Evolutionary conservation across 1,140 invertebrate genomes (phyloP).

Genomic region (Hylyphantes graminicola): DNA sequence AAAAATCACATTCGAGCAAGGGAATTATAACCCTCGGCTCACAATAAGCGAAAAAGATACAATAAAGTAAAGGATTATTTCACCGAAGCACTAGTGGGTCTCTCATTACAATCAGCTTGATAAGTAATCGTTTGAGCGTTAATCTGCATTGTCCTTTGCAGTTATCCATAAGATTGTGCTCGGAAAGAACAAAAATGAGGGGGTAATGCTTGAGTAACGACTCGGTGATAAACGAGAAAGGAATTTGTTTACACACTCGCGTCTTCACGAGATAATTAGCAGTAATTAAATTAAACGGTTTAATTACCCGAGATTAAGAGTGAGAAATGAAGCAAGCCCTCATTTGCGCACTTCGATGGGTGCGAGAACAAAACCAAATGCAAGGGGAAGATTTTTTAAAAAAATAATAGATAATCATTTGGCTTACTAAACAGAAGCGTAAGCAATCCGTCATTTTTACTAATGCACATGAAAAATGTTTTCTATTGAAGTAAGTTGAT

Average conservation of each 20-base stretch:
- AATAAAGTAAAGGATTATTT: constrained; percentile 34
- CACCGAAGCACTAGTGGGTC: not conserved
- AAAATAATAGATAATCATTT: no score
- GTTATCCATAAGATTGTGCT: not conserved
- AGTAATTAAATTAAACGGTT: constrained; percentile 56
- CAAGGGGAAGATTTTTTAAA: no score
- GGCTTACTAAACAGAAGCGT: no score
- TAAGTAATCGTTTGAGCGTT: constrained; percentile 23
- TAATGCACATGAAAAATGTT: no score
- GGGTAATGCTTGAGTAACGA: constrained; percentile 26
- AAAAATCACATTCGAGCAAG: no score
- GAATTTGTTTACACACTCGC: constrained; percentile 44
- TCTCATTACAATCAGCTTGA: constrained; percentile 15
- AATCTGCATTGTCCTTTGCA: constrained; percentile 38
- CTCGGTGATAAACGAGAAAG: constrained; percentile 38
- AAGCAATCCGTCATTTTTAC: no score
- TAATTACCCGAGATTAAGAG: constrained; percentile 46
- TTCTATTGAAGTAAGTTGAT: no score
- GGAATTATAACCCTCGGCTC: no score
- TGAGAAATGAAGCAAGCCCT: constrained; percentile 35
- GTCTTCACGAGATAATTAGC: constrained; percentile 39
- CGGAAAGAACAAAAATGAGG: constrained; percentile 12
- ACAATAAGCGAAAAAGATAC: not conserved
- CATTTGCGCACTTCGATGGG: not conserved
- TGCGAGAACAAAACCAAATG: no score